A percentile compares a stretch with the other conserved stretches of the same genome.
Conservation (phyloP, 2,797 vertebrate genomes). For the Eleutherodactylus coqui region DNA sequence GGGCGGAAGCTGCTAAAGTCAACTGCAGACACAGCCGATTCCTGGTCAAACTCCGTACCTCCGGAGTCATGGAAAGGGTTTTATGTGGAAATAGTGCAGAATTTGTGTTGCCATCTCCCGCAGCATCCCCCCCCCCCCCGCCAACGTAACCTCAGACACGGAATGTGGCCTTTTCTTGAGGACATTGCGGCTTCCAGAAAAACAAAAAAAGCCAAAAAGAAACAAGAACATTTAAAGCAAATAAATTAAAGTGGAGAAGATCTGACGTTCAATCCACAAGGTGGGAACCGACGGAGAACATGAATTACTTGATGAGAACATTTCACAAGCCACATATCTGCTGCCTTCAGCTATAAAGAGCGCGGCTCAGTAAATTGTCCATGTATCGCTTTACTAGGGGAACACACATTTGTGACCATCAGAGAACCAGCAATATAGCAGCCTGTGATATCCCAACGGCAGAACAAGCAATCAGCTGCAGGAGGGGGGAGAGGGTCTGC, state of each 20-base stretch:
- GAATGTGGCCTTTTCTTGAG: background rate
- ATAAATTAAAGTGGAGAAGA: background rate
- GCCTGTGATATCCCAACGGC: background rate
- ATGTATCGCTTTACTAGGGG: too few relatives aligned
- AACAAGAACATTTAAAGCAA: background rate
- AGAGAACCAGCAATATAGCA: background rate
- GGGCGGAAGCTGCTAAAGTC: too few relatives aligned
- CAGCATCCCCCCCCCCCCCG: too few relatives aligned
- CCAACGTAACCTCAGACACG: too few relatives aligned
- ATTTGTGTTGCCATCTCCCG: too few relatives aligned
- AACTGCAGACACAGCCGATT: too few relatives aligned
- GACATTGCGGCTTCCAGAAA: background rate
- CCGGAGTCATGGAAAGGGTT: too few relatives aligned
- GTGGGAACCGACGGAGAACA: background rate
- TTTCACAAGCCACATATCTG: background rate
- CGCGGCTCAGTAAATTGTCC: background rate
- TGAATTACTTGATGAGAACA: background rate
- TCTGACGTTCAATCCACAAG: background rate
- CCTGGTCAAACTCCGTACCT: too few relatives aligned
- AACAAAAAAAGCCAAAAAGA: background rate
- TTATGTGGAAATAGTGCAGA: too few relatives aligned
- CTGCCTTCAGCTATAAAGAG: background rate
- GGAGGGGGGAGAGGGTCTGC: too few relatives aligned
- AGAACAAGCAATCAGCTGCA: too few relatives aligned
- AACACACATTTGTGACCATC: background rate